A percentile compares a stretch with the other conserved stretches of the same genome.
Conservation (phyloP, 2,888 invertebrate species). For the Agonum fuliginosum region DNA sequence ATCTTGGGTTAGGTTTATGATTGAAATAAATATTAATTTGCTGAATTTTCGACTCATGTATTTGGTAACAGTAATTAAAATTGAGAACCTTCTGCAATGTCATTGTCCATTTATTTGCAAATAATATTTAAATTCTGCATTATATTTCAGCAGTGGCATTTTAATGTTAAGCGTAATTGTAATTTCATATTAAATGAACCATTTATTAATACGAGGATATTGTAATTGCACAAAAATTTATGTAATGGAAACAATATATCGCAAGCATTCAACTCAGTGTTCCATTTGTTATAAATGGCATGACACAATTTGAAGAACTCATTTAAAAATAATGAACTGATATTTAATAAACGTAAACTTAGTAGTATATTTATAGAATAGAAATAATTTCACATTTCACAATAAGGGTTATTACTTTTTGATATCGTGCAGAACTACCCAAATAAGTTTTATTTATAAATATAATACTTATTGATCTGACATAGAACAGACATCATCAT, state of each 20-base stretch:
- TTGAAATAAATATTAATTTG: no score
- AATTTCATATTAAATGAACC: conserved; percentile 38
- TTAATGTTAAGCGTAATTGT: conserved; percentile 30
- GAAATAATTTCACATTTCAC: background rate
- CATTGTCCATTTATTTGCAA: no score
- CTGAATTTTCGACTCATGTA: no score
- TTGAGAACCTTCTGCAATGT: no score
- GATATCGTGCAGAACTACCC: background rate
- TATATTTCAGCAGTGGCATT: conserved; percentile 18
- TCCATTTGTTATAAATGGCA: conserved; percentile 4
- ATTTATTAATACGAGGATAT: conserved; percentile 26
- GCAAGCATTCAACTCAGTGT: conserved; percentile 6
- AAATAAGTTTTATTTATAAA: conserved; percentile 16
- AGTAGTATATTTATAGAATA: conserved; percentile 18
- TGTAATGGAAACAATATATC: conserved; percentile 19
- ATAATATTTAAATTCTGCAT: conserved; percentile 15
- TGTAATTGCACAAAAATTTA: conserved; percentile 30
- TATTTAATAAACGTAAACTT: background rate
- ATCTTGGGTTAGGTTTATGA: no score
- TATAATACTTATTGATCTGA: conserved; percentile 30
- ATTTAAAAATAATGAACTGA: conserved; percentile 13
- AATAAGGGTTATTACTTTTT: conserved; percentile 5
- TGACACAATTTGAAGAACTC: background rate
- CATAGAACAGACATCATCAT: conserved; percentile 6
- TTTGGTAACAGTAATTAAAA: no score